These are phyloP conservation scores for Ptychochromis oligacanthus DNA, from an alignment of 2,113 vertebrate genomes.

Conservation along the genomic window DNA sequence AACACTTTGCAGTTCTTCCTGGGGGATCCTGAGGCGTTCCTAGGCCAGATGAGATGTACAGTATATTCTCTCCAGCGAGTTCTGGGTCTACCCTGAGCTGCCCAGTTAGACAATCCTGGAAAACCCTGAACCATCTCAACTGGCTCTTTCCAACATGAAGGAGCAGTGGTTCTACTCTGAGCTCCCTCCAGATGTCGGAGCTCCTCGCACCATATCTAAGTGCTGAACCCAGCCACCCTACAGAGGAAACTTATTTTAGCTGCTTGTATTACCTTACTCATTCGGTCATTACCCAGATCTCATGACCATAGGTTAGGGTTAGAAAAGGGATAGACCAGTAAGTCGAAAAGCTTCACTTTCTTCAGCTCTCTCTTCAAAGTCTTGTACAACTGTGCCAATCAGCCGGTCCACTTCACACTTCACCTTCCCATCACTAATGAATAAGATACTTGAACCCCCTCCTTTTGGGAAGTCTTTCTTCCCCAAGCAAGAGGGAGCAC, in stretches of 20 bases:
- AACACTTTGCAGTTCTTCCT: not conserved
- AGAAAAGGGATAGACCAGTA: too few relatives aligned
- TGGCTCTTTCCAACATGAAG: too few relatives aligned
- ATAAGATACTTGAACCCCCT: not conserved
- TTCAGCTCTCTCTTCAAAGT: too few relatives aligned
- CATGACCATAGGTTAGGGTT: too few relatives aligned
- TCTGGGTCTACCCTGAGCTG: not conserved
- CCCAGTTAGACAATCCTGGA: not conserved
- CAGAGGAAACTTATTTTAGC: not conserved
- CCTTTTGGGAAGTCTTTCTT: not conserved
- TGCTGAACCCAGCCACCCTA: not conserved
- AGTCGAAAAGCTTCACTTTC: too few relatives aligned
- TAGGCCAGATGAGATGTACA: not conserved
- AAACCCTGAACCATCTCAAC: not conserved
- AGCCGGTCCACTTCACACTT: not conserved
- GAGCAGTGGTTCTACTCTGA: not conserved
- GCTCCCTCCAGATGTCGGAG: not conserved
- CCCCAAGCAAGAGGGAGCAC: not conserved
- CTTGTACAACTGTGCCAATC: not conserved
- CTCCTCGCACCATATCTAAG: not conserved
- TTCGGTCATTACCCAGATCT: too few relatives aligned
- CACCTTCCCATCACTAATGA: not conserved
- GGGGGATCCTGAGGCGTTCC: not conserved
- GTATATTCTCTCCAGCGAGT: fast-evolving
- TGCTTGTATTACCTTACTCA: not conserved